Evolutionary conservation across 2,113 vertebrate genomes (phyloP).

Genomic region (Panurus biarmicus): DNA sequence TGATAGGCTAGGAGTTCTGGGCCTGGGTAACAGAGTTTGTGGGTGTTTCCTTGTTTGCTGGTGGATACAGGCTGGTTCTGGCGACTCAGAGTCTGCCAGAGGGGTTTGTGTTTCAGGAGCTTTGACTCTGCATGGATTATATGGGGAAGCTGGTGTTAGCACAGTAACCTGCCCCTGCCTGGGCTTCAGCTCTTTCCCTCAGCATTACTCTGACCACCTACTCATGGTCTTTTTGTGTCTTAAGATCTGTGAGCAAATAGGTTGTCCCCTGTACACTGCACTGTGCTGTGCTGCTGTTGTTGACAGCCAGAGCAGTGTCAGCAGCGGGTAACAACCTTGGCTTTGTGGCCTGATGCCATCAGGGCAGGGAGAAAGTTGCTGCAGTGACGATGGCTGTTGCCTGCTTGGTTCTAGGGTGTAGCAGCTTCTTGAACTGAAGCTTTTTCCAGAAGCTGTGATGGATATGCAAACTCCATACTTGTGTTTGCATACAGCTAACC

Average conservation of each 20-base stretch:
- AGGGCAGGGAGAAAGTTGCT: not conserved
- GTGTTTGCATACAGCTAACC: constrained; percentile 17
- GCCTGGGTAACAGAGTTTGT: not conserved
- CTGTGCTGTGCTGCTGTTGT: not conserved
- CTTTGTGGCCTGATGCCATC: not conserved
- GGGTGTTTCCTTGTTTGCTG: not conserved
- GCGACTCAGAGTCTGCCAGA: not conserved
- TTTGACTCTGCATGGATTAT: not conserved
- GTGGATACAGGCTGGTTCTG: not conserved
- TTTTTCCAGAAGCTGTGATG: constrained; percentile 23
- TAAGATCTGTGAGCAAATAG: rapidly evolving
- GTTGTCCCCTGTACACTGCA: not conserved
- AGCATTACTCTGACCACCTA: not conserved
- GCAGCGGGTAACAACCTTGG: not conserved
- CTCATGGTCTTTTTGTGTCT: not conserved
- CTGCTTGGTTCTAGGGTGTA: not conserved
- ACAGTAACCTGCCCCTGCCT: rapidly evolving
- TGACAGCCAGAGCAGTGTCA: not conserved
- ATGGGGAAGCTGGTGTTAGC: not conserved
- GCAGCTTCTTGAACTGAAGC: not conserved
- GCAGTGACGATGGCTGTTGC: not conserved
- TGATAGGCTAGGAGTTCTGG: not conserved
- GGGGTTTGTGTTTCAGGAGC: not conserved
- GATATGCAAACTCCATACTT: constrained; percentile 11
- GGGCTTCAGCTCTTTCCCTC: not conserved